These are phyloP conservation scores for Macrotrachela quadricornifera DNA, from an alignment of 1,140 invertebrate genomes.

Conservation along the genomic window DNA sequence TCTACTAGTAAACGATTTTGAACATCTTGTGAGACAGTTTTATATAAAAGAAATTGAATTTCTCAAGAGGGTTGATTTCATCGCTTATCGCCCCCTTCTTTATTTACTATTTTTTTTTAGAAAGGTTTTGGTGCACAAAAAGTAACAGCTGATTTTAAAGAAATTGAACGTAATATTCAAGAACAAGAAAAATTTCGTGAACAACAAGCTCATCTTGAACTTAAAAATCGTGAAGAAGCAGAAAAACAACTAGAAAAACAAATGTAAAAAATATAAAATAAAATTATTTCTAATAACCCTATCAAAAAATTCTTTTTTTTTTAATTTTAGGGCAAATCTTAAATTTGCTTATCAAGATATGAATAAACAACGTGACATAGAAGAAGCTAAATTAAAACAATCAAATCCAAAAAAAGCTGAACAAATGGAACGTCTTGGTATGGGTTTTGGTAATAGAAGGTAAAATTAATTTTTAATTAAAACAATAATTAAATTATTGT, in stretches of 20 bases:
- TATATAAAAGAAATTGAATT: too few relatives aligned
- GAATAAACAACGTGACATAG: slow-evolving; percentile 48
- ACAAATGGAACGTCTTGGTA: slow-evolving; percentile 73
- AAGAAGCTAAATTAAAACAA: slow-evolving; percentile 50
- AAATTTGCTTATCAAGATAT: slow-evolving; percentile 70
- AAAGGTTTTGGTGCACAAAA: slow-evolving; percentile 89
- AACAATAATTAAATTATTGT: too few relatives aligned
- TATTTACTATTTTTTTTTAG: slow-evolving; percentile 42
- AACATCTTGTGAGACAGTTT: too few relatives aligned
- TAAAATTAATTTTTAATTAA: too few relatives aligned
- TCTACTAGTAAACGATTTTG: too few relatives aligned
- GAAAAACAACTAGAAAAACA: slow-evolving; percentile 33
- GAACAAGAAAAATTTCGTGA: slow-evolving; percentile 49
- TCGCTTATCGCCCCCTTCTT: too few relatives aligned
- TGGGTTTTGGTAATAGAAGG: slow-evolving; percentile 50
- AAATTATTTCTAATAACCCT: too few relatives aligned
- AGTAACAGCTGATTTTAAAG: slow-evolving; percentile 72
- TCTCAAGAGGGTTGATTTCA: too few relatives aligned
- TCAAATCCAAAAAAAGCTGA: slow-evolving; percentile 64
- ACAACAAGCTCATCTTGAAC: slow-evolving; percentile 31
- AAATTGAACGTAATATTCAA: slow-evolving; percentile 68
- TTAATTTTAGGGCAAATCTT: slow-evolving; percentile 38
- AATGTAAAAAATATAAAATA: too few relatives aligned
- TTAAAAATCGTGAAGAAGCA: slow-evolving; percentile 35
- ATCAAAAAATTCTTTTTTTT: too few relatives aligned